Evolutionary conservation across 1,140 invertebrate genomes (phyloP).

Genomic region (Drosophila seguyi): DNA sequence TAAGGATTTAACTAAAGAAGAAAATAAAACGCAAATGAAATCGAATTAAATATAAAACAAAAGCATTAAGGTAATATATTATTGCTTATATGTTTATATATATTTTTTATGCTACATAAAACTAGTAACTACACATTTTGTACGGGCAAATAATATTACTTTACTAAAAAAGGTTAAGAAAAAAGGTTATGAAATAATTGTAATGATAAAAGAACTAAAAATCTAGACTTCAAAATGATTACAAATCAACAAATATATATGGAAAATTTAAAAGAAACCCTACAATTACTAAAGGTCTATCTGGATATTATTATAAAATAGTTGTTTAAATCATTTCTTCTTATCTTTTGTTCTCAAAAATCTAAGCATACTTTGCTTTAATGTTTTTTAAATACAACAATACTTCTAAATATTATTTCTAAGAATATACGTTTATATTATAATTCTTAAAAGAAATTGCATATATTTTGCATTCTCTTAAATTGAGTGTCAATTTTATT

Average conservation of each 20-base stretch:
- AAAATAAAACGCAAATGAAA: neutral
- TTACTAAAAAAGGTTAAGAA: no score
- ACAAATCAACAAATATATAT: neutral
- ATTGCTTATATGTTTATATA: neutral
- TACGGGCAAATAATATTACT: neutral
- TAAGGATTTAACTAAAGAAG: neutral
- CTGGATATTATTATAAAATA: neutral
- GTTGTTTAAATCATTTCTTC: neutral
- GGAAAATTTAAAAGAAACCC: rapidly evolving
- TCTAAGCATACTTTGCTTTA: neutral
- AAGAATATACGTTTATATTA: neutral
- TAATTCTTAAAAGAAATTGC: neutral
- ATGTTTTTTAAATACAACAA: neutral
- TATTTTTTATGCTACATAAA: neutral
- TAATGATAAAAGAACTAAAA: neutral
- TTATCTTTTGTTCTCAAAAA: neutral
- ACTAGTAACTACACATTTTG: no score
- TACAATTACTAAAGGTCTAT: neutral
- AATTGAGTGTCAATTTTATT: neutral
- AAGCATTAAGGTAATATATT: no score
- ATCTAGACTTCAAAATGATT: neutral
- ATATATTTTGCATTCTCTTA: neutral
- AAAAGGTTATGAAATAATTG: no score
- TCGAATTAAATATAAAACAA: neutral
- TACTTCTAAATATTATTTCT: neutral